Conservation (phyloP, 1,140 invertebrate genomes). For the Drosophila albomicans region DNA sequence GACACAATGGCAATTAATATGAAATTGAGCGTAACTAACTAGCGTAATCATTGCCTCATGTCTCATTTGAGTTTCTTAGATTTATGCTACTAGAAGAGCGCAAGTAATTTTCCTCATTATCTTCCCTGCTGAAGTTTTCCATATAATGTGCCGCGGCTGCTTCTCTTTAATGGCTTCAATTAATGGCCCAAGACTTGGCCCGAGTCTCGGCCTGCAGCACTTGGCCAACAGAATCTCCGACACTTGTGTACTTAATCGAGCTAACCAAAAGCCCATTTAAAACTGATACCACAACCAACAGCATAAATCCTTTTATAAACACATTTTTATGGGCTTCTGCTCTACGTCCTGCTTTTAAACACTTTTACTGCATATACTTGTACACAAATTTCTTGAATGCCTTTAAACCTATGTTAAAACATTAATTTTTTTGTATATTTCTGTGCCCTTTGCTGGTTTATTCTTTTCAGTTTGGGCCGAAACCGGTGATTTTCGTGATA, state of each 20-base stretch:
- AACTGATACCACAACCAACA: conserved; percentile 25
- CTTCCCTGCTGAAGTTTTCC: conserved; percentile 30
- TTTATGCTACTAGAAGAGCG: conserved; percentile 10
- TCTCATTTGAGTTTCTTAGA: conserved; percentile 33
- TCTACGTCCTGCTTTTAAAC: neutral
- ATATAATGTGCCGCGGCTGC: conserved; percentile 19
- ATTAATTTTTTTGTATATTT: conserved; percentile 83
- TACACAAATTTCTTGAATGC: conserved; percentile 5
- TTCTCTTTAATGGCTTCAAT: conserved; percentile 35
- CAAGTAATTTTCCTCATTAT: conserved; percentile 11
- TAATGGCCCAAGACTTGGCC: conserved; percentile 26
- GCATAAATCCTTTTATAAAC: conserved; percentile 76
- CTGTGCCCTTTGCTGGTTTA: conserved; percentile 85
- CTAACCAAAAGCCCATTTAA: conserved; percentile 75
- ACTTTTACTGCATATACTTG: neutral
- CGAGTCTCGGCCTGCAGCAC: conserved; percentile 43
- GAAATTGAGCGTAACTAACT: conserved; percentile 76
- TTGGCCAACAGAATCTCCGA: conserved; percentile 30
- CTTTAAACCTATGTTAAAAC: conserved; percentile 70
- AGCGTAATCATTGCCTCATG: conserved; percentile 36
- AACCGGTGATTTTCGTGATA: conserved; percentile 92
- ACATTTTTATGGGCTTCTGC: conserved; percentile 53
- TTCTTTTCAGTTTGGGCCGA: conserved; percentile 93
- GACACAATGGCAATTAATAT: conserved; percentile 67
- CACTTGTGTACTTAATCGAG: conserved; percentile 71